Base-by-base conservation (phyloP, 2,888 invertebrate species). In the Eupeodes latifasciatus region DNA sequence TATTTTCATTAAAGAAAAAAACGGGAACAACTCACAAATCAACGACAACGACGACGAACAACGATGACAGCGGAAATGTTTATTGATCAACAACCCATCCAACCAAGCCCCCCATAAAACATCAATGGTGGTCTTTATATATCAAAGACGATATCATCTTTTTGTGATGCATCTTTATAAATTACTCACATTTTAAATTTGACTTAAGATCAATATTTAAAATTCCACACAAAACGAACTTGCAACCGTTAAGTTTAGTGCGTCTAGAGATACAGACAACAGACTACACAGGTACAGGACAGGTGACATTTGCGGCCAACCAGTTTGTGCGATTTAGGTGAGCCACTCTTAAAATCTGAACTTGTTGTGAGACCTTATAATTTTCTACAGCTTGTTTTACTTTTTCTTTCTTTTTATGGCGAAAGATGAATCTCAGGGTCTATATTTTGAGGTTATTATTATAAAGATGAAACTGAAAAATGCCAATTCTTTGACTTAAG, bases 271-370 rank as follows among this genome's bases (percentile, higher is more conserved):
- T 3, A 27, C 27, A 27, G 27, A 27, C 27, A 3, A 27, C 27
- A 27, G 27, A 27, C 27, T 27, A 27, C 27, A 27, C 27, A 27
- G 27, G 14, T 36, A 40, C 61, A 34, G 27, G 51, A 79, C 81
- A 59, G 72, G 81, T 85, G 85, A 85, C 78, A 74, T 77, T 85
- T 77, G 72, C 49, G 59, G 61, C 14, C 36, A 85, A 81, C 85
- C 81, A 81, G 85, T 85, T 85, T 77, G 47, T 78, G 51, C 11
- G 67, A 81, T 62, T 69, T 85, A 78, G 85, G 85, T 85, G 85
- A 85, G 74, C 85, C 67, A 67, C 81, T 85, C 61, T 62, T 40
- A 47, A 64, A 75, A 53, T 44, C 49, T 57, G 69, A 57, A 74
- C 83, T 36, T 55, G 71, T 19, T 44, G 11, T 44, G 16, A 44